Evolutionary conservation across 2,797 vertebrate genomes (phyloP).

Genomic region (Amblyopsis hoosieri): DNA sequence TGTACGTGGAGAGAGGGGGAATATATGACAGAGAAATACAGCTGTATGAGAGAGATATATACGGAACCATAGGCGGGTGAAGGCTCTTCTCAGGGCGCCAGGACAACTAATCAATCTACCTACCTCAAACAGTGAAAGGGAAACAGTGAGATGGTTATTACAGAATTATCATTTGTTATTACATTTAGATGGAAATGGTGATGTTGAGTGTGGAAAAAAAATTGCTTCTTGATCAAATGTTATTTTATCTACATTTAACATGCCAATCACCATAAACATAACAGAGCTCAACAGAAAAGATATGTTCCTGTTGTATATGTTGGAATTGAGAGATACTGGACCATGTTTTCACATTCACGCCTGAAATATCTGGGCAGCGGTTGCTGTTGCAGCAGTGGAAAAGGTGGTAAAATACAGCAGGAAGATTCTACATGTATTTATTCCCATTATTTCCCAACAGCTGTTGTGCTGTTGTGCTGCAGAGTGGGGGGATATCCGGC

Average conservation of each 20-base stretch:
- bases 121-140: constrained; percentile 31
- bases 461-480: no score
- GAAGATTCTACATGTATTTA: no score
- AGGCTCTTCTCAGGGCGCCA: constrained; percentile 39
- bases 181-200: no score
- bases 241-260: constrained; percentile 17
- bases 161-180: constrained; percentile 24
- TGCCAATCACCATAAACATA: not conserved
- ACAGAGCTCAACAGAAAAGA: no score
- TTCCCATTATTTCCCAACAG: no score
- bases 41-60: constrained; percentile 53
- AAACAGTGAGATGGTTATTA: constrained; percentile 50
- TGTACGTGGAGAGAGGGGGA: constrained; percentile 28
- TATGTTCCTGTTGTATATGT: no score
- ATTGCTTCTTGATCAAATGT: not conserved
- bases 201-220: no score
- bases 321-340: no score
- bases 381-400: not conserved
- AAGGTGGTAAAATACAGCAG: no score
- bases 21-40: constrained; percentile 54
- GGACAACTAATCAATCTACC: constrained; percentile 73
- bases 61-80: constrained; percentile 6
- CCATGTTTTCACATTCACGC: not conserved
- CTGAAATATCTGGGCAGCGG: not conserved
- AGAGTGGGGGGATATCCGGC: no score